Base-by-base conservation (phyloP, 2,113 vertebrate genomes). In the Sylvietta virens region DNA sequence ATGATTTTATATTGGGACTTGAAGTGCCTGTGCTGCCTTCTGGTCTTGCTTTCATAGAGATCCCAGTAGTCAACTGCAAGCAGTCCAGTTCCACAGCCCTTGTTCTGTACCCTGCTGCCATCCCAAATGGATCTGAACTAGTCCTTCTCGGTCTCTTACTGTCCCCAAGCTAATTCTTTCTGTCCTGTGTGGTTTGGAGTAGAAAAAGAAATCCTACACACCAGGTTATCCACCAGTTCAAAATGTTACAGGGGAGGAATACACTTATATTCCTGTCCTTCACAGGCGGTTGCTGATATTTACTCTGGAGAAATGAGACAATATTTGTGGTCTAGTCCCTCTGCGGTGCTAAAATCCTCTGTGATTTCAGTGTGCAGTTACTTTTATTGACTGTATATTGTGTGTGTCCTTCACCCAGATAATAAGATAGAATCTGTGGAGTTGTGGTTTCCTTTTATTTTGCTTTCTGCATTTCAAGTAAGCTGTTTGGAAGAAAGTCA, bases 401-500 rank as follows among this genome's bases (percentile, higher is more conserved):
- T 7, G 0, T 5, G 13, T 90, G 79, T 73, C 64, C 67, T 86
- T 93, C 85, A 56, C 22, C 8, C 45, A 47, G 37, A 37, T 93
- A 62, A 31, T 62, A 53, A 80, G 22, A 65, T 33, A 61, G 40
- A 39, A 72, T 76, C 27, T 82, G 11, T 72, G 35, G 28, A 45
- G 15, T 70, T 76, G 9, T 67, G 31, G 3, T 15, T 86, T 81
- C 40, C 51, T 88, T 88, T 88, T 73, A 22, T 93, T 93, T 93
- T 71, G 35, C 33, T 62, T 73, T 62, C 85, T 77, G 24, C 13
- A 12, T 90, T 94, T 95, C 51, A 88, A 19, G 10, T 56, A 27
- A 28, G 37, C 27, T 86, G 17, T 80, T 92, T 87, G 47, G 30
- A 62, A 80, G 60, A 58, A 93, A 95, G 51, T 78, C 53, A 73